A percentile compares a stretch with the other conserved stretches of the same genome.
These are phyloP conservation scores for Aporophyla lueneburgensis DNA, from an alignment of 2,888 invertebrate species.

Conservation along the genomic window DNA sequence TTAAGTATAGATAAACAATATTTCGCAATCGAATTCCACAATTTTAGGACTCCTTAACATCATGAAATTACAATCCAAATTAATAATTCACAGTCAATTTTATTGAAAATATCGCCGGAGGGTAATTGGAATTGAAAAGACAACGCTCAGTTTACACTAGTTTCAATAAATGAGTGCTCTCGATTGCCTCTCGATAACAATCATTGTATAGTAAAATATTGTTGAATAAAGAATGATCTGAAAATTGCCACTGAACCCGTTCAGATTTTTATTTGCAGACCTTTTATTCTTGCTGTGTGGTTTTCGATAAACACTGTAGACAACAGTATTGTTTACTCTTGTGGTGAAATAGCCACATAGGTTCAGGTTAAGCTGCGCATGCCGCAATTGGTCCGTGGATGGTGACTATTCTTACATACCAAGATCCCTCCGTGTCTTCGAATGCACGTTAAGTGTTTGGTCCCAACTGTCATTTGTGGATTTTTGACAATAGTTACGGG, in stretches of 20 bases:
- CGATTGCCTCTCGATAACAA: constrained; percentile 7
- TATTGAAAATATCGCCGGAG: constrained; percentile 46
- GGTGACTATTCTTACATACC: too few relatives aligned
- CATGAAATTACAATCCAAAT: constrained; percentile 48
- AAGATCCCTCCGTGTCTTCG: too few relatives aligned
- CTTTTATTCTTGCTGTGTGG: background rate
- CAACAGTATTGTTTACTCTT: too few relatives aligned
- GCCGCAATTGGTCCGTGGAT: too few relatives aligned
- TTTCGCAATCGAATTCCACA: constrained; percentile 1
- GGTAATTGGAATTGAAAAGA: constrained; percentile 45
- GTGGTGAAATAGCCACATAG: too few relatives aligned
- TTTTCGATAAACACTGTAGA: background rate
- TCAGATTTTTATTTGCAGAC: constrained; percentile 4
- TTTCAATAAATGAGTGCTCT: constrained; percentile 24
- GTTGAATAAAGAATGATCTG: constrained; percentile 25
- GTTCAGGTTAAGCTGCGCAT: too few relatives aligned
- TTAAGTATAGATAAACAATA: background rate
- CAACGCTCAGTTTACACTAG: constrained; percentile 34
- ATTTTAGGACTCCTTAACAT: background rate
- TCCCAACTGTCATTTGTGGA: too few relatives aligned
- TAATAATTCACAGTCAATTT: constrained; percentile 26
- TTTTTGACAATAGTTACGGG: too few relatives aligned
- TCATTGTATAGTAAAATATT: constrained; percentile 17
- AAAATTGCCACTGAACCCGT: background rate
- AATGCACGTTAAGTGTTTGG: too few relatives aligned